Conservation (phyloP, 2,797 vertebrate genomes). For the Helarctos malayanus region DNA sequence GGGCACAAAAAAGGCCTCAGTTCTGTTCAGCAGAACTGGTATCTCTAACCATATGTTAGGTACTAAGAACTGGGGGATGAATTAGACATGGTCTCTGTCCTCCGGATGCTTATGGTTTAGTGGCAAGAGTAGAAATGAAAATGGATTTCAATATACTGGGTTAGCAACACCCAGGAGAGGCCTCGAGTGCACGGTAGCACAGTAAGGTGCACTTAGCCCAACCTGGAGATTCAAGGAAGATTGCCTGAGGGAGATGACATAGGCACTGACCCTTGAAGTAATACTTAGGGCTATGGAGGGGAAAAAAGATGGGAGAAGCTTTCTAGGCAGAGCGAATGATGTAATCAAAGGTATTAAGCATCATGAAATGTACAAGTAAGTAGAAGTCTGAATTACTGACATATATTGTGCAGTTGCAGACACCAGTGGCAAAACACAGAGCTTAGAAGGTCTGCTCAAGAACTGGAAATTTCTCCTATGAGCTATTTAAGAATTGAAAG, state of each 20-base stretch:
- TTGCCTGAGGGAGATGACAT: neutral
- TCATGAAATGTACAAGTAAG: neutral
- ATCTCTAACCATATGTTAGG: neutral
- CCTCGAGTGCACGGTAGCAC: neutral
- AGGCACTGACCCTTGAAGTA: neutral
- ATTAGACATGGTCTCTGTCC: neutral
- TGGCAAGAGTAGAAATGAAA: constrained; percentile 19
- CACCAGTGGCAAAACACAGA: neutral
- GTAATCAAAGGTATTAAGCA: neutral
- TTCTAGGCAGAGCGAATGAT: neutral
- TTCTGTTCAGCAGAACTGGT: neutral
- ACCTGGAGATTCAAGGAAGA: neutral
- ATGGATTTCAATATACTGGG: neutral
- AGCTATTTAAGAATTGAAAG: constrained; percentile 32
- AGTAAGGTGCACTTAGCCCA: neutral
- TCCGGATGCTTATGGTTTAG: neutral
- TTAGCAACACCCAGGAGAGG: neutral
- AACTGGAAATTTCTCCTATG: neutral
- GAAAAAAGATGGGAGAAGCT: neutral
- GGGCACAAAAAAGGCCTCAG: neutral
- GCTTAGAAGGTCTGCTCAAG: neutral
- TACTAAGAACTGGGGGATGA: neutral
- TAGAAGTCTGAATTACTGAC: constrained; percentile 23
- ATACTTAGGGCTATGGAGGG: neutral
- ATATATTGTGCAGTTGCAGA: neutral